phyloP scores from a whole-genome alignment of 2,797 vertebrate species.

The Sebastolobus alascanus region DNA sequence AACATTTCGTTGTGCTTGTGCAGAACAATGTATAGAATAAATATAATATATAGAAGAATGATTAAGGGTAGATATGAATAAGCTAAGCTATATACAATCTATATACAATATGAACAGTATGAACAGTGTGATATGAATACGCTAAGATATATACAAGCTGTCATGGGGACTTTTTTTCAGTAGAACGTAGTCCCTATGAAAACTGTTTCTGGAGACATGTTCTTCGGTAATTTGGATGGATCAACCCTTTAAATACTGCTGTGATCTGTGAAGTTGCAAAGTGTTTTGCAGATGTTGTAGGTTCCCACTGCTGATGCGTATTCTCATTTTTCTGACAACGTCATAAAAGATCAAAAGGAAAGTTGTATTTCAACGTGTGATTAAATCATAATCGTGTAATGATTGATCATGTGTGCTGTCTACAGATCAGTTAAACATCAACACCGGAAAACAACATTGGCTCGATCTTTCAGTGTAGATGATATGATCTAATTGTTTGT shows the following conservation, averaged over 20 bases:
- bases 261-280: background rate
- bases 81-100: background rate
- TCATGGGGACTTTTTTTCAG: background rate
- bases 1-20: background rate
- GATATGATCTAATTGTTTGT: background rate
- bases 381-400: background rate
- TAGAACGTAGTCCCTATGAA: background rate
- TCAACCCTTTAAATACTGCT: too few species aligned
- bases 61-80: background rate
- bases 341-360: background rate
- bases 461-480: background rate
- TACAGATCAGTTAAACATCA: background rate
- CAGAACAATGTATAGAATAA: background rate
- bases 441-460: background rate
- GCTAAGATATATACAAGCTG: background rate
- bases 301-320: background rate
- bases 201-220: background rate
- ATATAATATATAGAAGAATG: background rate
- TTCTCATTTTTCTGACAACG: background rate
- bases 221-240: too few species aligned
- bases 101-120: background rate
- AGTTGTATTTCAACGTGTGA: background rate
- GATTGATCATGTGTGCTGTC: background rate
- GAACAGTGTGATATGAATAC: background rate
- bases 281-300: background rate